phyloP scores from a whole-genome alignment of 2,113 vertebrate genomes.

The Entomyzon cyanotis region DNA sequence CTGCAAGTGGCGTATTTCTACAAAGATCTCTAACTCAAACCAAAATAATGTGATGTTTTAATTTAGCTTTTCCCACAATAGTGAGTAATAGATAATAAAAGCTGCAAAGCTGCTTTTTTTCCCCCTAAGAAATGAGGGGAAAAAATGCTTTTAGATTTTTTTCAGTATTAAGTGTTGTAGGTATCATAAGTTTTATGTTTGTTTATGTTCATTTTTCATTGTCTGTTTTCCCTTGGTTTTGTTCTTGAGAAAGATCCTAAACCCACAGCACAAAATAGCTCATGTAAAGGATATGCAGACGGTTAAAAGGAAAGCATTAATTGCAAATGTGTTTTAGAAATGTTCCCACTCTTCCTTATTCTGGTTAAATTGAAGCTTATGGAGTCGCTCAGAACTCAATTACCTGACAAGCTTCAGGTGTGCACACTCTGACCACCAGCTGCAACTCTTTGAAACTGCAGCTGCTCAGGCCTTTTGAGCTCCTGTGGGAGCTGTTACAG shows the following conservation, averaged over 20 bases:
- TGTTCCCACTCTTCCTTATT: not conserved
- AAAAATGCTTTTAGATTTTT: not conserved
- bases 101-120: not conserved
- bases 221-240: not conserved
- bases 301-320: not conserved
- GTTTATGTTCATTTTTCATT: accelerated
- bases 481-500: not conserved
- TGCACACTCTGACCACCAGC: not conserved
- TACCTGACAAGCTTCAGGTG: not conserved
- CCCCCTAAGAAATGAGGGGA: not conserved
- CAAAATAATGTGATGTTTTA: not conserved
- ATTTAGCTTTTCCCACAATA: not conserved
- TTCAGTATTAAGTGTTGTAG: not conserved
- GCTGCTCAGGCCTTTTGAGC: not conserved
- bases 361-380: not conserved
- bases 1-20: not conserved
- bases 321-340: not conserved
- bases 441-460: not conserved
- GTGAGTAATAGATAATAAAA: not conserved
- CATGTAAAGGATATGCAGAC: accelerated
- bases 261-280: accelerated
- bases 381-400: not conserved
- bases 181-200: not conserved
- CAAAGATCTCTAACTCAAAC: not conserved
- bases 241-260: not conserved